Conservation (phyloP, 2,797 vertebrate species). For the Pangasius djambal region DNA sequence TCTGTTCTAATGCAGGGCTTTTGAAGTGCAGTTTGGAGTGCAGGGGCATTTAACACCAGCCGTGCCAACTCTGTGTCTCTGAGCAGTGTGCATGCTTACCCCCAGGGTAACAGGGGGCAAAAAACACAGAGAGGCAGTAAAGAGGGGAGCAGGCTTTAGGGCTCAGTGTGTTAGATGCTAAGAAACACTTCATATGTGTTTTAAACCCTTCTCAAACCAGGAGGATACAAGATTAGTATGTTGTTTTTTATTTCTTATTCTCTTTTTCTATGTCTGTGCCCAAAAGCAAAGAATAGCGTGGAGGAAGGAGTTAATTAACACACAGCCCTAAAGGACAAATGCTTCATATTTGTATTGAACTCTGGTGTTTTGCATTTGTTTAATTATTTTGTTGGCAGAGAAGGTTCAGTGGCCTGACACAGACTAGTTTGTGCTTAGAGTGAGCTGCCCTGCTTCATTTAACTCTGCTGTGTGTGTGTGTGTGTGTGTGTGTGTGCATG, state of each 20-base stretch:
- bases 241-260: background rate
- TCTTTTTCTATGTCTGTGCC: constrained; percentile 24
- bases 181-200: constrained; percentile 59
- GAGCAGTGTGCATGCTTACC: constrained; percentile 54
- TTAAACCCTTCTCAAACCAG: constrained; percentile 58
- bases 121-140: constrained; percentile 31
- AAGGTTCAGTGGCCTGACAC: constrained; percentile 21
- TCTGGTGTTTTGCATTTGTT: constrained; percentile 38
- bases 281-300: constrained; percentile 39
- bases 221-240: constrained; percentile 16
- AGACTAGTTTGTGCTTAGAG: constrained; percentile 12
- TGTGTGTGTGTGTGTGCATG: background rate
- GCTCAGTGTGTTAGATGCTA: constrained; percentile 49
- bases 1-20: constrained; percentile 58
- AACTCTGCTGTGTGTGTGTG: constrained; percentile 5
- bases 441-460: constrained; percentile 8
- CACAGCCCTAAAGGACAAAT: constrained; percentile 59
- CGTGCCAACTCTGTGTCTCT: constrained; percentile 63
- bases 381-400: constrained; percentile 38
- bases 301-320: constrained; percentile 59
- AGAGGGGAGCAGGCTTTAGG: constrained; percentile 45
- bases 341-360: constrained; percentile 44
- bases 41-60: constrained; percentile 59
- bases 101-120: constrained; percentile 48
- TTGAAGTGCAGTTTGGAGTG: constrained; percentile 63